phyloP scores from a whole-genome alignment of 1,140 invertebrate species.

The Pachypsylla venusta region DNA sequence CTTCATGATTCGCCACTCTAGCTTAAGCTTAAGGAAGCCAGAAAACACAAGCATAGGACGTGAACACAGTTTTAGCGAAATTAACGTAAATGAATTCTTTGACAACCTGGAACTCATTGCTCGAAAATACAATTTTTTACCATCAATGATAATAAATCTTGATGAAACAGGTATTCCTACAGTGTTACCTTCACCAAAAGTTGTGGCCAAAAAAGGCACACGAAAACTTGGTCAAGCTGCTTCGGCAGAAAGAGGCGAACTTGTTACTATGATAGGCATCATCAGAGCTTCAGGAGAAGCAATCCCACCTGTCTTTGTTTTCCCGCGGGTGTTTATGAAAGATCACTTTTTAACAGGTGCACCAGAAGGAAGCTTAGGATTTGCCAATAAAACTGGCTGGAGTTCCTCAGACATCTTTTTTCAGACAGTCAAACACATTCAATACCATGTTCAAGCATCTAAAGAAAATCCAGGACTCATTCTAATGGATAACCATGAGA shows the following conservation, averaged over 20 bases:
- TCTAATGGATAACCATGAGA: slow-evolving; percentile 28
- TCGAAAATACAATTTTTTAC: slow-evolving; percentile 26
- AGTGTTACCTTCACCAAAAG: slow-evolving; percentile 31
- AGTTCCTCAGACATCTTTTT: slow-evolving; percentile 24
- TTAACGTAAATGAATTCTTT: slow-evolving; percentile 24
- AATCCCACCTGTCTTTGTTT: slow-evolving; percentile 32
- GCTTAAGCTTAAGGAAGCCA: not conserved
- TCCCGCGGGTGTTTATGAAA: slow-evolving; percentile 28
- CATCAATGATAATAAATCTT: slow-evolving; percentile 29
- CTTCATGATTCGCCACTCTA: slow-evolving; percentile 3
- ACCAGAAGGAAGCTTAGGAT: slow-evolving; percentile 26
- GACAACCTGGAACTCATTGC: slow-evolving; percentile 23
- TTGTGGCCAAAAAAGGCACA: slow-evolving; percentile 27
- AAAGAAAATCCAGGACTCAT: slow-evolving; percentile 28
- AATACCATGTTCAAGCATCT: slow-evolving; percentile 18
- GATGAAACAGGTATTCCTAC: slow-evolving; percentile 33
- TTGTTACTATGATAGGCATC: slow-evolving; percentile 28
- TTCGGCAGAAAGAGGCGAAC: slow-evolving; percentile 29
- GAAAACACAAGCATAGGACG: slow-evolving; percentile 14
- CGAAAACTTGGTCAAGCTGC: slow-evolving; percentile 30
- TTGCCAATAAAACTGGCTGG: slow-evolving; percentile 29
- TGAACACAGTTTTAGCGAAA: slow-evolving; percentile 20
- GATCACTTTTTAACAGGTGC: slow-evolving; percentile 18
- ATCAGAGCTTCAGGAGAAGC: slow-evolving; percentile 28
- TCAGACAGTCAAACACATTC: slow-evolving; percentile 23